Base-by-base conservation (phyloP, 1,140 invertebrate genomes). In the Caenorhabditis inopinata region DNA sequence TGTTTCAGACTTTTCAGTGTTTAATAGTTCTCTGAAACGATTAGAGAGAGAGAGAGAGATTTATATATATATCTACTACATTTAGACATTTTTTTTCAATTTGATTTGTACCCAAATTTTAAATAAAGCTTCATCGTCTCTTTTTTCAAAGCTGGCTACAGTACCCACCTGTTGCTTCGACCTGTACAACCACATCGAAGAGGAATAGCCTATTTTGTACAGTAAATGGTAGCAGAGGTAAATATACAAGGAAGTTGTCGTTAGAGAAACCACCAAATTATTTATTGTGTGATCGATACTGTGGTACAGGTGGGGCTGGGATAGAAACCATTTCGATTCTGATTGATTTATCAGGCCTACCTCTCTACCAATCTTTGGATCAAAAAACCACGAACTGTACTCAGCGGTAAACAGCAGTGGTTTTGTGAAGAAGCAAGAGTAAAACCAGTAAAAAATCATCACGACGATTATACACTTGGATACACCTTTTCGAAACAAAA, bases 281-380 rank as follows among this genome's bases (percentile, higher is more conserved):
- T 80, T 73, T 18, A 73, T 51, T 18, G 62, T 74, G 29, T 80
- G 78, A 35, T 62, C 38, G 0, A 51, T 38, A 23, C 46, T 80
- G 21, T 74, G 32, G 38, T 48, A 74, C 1, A 27, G 23, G 16
- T 38, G 11, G 12, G 58, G 16, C 51, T 58, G 51, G 32, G 32
- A 16, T 2, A 14, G 18, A 25, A 53, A 45, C 7, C 11, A 25
- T 2, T 12, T 45, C 3, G 3, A 32, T 0, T 58, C 27, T 25
- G 14, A 38, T 18, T 7, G 25, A 75, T 48, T 16, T 23, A 77
- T 18, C 9, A 18, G 53, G 18, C 42, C 14, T 27, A 45, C 29
- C 32, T 79, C 77, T 25, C 45, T 51, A 23, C 32, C 58, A n/a
- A 74, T 53, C 11, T 46, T 73, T 21, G 78, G 78, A 51, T 74